Base-by-base conservation (phyloP, 2,113 vertebrate genomes). In the Chelonoidis abingdonii region DNA sequence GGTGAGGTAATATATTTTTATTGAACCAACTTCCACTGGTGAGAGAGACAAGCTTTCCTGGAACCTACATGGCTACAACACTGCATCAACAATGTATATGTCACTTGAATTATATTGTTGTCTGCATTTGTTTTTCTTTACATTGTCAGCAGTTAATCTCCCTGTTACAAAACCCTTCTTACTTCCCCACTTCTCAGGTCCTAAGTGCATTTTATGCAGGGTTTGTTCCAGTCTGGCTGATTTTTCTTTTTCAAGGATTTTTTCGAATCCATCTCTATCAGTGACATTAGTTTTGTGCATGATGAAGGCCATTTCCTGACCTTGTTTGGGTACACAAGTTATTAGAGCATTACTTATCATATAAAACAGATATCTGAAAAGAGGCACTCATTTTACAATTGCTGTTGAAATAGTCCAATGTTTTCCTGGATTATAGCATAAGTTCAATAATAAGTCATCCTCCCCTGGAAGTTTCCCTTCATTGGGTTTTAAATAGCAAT, bases 361-460 rank as follows among this genome's bases (percentile, higher is more conserved):
- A 89, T 75, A 41, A 84, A 88, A 56, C 11, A 96, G 78, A 10
- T 92, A 95, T 24, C 89, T 91, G 84, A 97, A 95, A 97, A 79
- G 57, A 91, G 53, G 59, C 10, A 8, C 87, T 94, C 59, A 4
- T 76, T 83, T 95, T 72, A 80, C 13, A 91, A 88, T 29, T 27
- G 17, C n/a, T 95, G 10, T 29, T 93, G 86, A 88, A 94, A 83
- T 65, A 84, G 41, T 65, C 5, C 79, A 94, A 0, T 87, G 12
- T 1, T 79, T 17, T 90, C 27, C 22, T 8, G 31, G 4, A 54
- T 13, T 31, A 8, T 84, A 72, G 89, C 80, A 2, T 59, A 62
- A 65, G 41, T 80, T 86, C 65, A 69, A 12, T 82, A 94, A 3
- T 13, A 59, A 54, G 35, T 14, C 21, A 88, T 21, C 49, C 44